Conservation (phyloP, 2,888 invertebrate species). For the Chaetoderma sp. region DNA sequence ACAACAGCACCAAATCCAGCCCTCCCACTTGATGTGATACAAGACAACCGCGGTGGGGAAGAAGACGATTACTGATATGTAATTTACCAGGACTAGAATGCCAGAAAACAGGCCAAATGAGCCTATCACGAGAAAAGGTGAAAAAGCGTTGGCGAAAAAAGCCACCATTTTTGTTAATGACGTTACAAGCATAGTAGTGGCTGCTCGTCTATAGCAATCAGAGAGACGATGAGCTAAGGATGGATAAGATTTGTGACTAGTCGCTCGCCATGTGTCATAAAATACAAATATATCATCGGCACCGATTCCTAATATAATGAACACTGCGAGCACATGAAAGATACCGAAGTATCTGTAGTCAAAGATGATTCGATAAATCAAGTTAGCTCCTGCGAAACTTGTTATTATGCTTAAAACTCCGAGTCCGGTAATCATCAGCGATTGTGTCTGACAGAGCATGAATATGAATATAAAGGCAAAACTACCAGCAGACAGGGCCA, state of each 20-base stretch:
- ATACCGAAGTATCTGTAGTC: conserved; percentile 59
- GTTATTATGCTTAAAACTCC: conserved; percentile 45
- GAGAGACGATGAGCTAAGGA: conserved; percentile 53
- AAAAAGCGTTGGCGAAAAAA: conserved; percentile 57
- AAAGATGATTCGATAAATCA: conserved; percentile 47
- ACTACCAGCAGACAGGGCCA: conserved; percentile 50
- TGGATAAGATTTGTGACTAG: conserved; percentile 42
- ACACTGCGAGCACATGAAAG: conserved; percentile 63
- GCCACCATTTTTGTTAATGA: conserved; percentile 64
- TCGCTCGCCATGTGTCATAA: conserved; percentile 60
- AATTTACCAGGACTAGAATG: conserved; percentile 59
- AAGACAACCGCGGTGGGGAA: conserved; percentile 46
- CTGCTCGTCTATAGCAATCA: conserved; percentile 56
- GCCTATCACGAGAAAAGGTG: conserved; percentile 54
- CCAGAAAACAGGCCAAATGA: conserved; percentile 62
- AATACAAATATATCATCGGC: conserved; percentile 66
- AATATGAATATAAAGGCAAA: conserved; percentile 53
- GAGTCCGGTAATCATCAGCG: conserved; percentile 46
- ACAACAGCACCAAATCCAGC: conserved; percentile 38
- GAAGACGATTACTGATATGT: conserved; percentile 61
- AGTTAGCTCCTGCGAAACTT: conserved; percentile 50
- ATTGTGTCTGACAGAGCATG: conserved; percentile 50
- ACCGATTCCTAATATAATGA: conserved; percentile 65
- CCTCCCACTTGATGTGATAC: conserved; percentile 44
- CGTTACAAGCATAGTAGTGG: conserved; percentile 60